These are phyloP conservation scores for Escarpia spicata DNA, from an alignment of 2,888 invertebrate species.

Conservation along the genomic window DNA sequence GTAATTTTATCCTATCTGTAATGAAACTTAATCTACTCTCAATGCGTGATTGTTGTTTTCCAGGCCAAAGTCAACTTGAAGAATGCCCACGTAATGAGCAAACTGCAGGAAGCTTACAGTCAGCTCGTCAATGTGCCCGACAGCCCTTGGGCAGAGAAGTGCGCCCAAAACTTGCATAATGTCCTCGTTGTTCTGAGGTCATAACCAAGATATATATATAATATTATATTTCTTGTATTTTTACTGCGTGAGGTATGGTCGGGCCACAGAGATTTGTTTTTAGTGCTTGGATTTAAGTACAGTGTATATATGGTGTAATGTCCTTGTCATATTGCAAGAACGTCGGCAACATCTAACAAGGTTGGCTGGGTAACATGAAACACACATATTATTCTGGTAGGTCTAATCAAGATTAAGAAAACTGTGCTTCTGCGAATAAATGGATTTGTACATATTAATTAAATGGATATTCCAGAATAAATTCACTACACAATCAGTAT, in stretches of 20 bases:
- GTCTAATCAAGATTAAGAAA: background rate
- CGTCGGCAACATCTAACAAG: too few relatives aligned
- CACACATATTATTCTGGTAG: too few relatives aligned
- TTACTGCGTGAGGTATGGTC: too few relatives aligned
- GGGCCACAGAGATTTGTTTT: too few relatives aligned
- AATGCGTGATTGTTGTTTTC: conserved; percentile 17
- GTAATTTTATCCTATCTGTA: background rate
- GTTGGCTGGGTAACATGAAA: background rate
- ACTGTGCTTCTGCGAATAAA: background rate
- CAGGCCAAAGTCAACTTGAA: conserved; percentile 42
- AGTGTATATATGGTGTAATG: too few relatives aligned
- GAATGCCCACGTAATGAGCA: conserved; percentile 32
- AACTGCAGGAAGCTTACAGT: conserved; percentile 40
- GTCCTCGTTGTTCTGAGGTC: conserved; percentile 26
- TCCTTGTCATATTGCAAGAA: too few relatives aligned
- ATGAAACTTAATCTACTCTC: background rate
- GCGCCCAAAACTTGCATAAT: conserved; percentile 29
- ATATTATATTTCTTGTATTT: background rate
- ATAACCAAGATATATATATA: background rate
- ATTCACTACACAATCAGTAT: too few relatives aligned
- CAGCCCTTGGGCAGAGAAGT: background rate
- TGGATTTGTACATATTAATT: background rate
- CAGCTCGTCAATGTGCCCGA: conserved; percentile 28
- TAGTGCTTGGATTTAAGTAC: too few relatives aligned
- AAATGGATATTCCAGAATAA: background rate